These are phyloP conservation scores for Graptemys geographica DNA, from an alignment of 2,797 vertebrate species.

Conservation along the genomic window DNA sequence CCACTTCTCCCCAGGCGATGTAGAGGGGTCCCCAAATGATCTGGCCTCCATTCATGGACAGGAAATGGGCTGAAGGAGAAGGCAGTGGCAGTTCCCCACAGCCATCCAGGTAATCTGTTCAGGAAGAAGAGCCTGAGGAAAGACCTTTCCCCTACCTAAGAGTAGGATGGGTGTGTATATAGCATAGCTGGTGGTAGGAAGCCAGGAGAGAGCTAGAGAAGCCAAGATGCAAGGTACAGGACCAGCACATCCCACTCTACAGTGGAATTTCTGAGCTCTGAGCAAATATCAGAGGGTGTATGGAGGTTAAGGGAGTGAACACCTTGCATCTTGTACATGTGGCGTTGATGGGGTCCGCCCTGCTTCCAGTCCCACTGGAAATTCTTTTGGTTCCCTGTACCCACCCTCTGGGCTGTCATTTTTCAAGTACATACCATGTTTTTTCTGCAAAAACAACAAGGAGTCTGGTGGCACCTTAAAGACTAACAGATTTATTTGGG, in stretches of 20 bases:
- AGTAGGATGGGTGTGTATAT: background rate
- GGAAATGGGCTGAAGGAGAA: background rate
- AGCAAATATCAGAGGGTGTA: background rate
- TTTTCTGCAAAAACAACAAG: background rate
- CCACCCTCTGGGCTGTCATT: too few species aligned
- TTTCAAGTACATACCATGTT: background rate
- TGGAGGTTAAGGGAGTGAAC: too few species aligned
- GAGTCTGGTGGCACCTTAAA: too few species aligned
- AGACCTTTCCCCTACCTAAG: background rate
- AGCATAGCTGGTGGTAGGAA: background rate
- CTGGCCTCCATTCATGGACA: rapidly evolving
- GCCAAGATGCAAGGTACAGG: background rate
- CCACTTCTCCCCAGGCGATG: rapidly evolving
- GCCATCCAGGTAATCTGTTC: background rate
- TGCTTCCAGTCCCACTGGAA: background rate
- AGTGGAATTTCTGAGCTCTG: background rate
- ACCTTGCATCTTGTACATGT: background rate
- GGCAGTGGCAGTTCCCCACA: rapidly evolving
- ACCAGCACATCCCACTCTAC: background rate
- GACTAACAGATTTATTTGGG: too few species aligned
- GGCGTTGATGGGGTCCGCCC: background rate
- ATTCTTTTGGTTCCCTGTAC: background rate
- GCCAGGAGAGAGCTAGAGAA: background rate
- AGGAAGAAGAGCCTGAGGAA: background rate
- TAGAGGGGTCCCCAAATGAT: background rate